Conservation (phyloP, 1,140 invertebrate species). For the Drosophila elegans region DNA sequence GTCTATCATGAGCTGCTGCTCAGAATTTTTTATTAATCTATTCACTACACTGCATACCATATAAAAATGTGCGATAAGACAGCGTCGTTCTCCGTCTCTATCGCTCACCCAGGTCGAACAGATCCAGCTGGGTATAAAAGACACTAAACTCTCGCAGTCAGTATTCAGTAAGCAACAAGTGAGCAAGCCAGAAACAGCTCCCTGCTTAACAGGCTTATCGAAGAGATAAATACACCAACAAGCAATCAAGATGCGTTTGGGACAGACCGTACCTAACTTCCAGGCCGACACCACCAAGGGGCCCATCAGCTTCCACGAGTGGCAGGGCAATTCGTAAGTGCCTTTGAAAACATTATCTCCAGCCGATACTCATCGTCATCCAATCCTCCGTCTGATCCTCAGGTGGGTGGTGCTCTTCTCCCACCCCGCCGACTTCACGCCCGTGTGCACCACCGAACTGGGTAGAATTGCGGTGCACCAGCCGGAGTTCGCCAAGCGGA, state of each 20-base stretch:
- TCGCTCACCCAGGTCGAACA: slow-evolving; percentile 4
- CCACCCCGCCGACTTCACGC: slow-evolving; percentile 97
- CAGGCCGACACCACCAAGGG: slow-evolving; percentile 90
- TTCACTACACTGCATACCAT: background rate
- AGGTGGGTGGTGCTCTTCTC: slow-evolving; percentile 96
- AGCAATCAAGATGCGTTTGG: slow-evolving; percentile 87
- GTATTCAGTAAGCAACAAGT: slow-evolving; percentile 58
- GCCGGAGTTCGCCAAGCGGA: slow-evolving; percentile 91
- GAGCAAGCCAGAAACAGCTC: slow-evolving; percentile 24
- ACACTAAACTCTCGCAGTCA: slow-evolving; percentile 1
- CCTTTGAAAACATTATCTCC: background rate
- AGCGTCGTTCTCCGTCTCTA: slow-evolving; percentile 8
- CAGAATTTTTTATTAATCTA: slow-evolving; percentile 21
- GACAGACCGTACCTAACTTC: slow-evolving; percentile 91
- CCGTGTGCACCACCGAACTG: slow-evolving; percentile 97
- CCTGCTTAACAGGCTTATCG: slow-evolving; percentile 1
- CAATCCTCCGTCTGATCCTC: slow-evolving; percentile 26
- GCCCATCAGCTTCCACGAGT: slow-evolving; percentile 91
- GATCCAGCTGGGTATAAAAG: slow-evolving; percentile 54
- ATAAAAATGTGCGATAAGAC: slow-evolving; percentile 34
- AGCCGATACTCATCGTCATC: slow-evolving; percentile 1
- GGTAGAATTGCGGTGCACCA: slow-evolving; percentile 91
- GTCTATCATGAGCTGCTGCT: background rate
- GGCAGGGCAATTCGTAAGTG: slow-evolving; percentile 91
- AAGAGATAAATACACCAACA: slow-evolving; percentile 7